These are phyloP conservation scores for Ochropleura plecta DNA, from an alignment of 2,888 invertebrate species.

Conservation along the genomic window DNA sequence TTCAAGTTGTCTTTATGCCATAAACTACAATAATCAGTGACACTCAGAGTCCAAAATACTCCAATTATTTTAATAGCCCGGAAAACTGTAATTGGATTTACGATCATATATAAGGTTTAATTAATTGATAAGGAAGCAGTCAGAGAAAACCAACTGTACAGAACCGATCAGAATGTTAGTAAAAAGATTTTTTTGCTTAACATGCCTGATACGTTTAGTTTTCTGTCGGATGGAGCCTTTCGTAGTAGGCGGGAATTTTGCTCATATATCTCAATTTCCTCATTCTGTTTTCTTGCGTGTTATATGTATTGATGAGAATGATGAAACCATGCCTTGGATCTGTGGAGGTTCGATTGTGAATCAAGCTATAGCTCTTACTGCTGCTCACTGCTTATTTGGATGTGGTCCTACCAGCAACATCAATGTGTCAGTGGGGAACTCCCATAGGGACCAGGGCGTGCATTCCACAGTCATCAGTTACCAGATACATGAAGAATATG, in stretches of 20 bases:
- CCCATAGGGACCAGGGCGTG: conserved; percentile 9
- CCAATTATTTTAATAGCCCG: conserved; percentile 16
- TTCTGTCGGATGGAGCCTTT: conserved; percentile 33
- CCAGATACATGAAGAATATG: conserved; percentile 19
- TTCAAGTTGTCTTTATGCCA: neutral
- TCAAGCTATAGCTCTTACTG: conserved; percentile 51
- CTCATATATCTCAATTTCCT: conserved; percentile 23
- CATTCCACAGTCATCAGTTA: conserved; percentile 34
- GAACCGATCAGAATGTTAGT: conserved; percentile 17
- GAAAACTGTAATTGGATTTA: conserved; percentile 23
- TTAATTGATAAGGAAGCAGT: conserved; percentile 37
- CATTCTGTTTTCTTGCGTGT: conserved; percentile 56
- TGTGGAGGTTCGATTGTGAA: conserved; percentile 63
- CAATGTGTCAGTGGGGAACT: conserved; percentile 39
- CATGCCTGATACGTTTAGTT: neutral
- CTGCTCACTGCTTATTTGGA: conserved; percentile 53
- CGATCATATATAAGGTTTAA: conserved; percentile 25
- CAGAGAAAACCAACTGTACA: neutral
- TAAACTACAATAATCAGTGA: neutral
- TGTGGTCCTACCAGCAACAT: conserved; percentile 34
- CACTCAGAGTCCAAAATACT: neutral
- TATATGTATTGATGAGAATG: conserved; percentile 10
- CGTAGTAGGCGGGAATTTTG: conserved; percentile 34
- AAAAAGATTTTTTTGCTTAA: conserved; percentile 6
- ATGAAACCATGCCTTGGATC: conserved; percentile 46